Evolutionary conservation across 2,888 invertebrate genomes (phyloP).

Genomic region (Melinaea menophilus): DNA sequence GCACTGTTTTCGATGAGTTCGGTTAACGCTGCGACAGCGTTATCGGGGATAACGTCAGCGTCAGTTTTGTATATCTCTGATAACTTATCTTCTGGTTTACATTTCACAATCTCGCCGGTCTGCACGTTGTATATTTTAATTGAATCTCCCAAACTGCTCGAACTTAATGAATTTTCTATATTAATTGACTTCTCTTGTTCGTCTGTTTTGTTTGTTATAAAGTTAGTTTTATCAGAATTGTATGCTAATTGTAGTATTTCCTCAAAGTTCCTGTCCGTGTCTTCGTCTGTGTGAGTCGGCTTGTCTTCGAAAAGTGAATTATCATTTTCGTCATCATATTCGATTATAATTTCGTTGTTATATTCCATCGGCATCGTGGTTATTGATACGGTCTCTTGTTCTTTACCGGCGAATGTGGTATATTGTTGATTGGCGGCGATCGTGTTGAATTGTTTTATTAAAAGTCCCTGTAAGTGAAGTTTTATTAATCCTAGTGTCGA

Average conservation of each 20-base stretch:
- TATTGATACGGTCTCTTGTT: conserved; percentile 48
- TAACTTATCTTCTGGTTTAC: conserved; percentile 70
- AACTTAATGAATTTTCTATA: conserved; percentile 62
- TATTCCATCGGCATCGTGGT: conserved; percentile 52
- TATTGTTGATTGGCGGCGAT: conserved; percentile 69
- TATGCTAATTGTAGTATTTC: conserved; percentile 63
- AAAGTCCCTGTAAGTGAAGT: conserved; percentile 63
- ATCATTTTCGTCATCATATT: conserved; percentile 62
- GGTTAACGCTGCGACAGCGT: conserved; percentile 50
- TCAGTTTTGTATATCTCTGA: conserved; percentile 61
- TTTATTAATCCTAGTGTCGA: background rate
- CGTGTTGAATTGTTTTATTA: conserved; percentile 69
- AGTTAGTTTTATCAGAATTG: conserved; percentile 34
- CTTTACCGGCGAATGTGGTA: conserved; percentile 54
- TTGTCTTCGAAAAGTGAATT: conserved; percentile 57
- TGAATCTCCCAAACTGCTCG: conserved; percentile 72
- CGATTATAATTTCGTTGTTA: conserved; percentile 60
- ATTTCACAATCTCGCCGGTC: conserved; percentile 72
- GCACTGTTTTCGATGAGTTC: conserved; percentile 53
- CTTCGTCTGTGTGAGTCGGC: conserved; percentile 56
- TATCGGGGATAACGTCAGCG: conserved; percentile 66
- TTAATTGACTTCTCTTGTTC: conserved; percentile 55
- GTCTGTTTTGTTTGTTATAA: conserved; percentile 38
- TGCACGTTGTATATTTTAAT: conserved; percentile 75
- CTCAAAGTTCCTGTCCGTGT: conserved; percentile 63